These are phyloP conservation scores for Hydroisotoma schaefferi DNA, from an alignment of 2,888 invertebrate species.

Conservation along the genomic window DNA sequence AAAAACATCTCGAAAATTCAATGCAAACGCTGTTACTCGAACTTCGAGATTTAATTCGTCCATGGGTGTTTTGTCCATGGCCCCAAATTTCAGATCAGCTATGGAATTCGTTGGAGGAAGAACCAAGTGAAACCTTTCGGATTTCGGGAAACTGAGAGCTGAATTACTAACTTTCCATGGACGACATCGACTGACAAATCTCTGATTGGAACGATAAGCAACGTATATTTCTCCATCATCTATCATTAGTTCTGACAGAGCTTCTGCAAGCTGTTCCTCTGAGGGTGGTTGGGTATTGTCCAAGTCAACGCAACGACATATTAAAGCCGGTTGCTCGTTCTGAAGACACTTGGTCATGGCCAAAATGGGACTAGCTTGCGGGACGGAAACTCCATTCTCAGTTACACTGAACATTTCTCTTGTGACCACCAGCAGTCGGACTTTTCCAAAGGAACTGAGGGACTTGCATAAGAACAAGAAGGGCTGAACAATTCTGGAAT, in stretches of 20 bases:
- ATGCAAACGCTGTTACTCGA: constrained; percentile 25
- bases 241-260: constrained; percentile 21
- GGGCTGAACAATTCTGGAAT: constrained; percentile 18
- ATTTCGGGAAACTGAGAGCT: constrained; percentile 17
- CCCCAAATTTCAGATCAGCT: constrained; percentile 2
- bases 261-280: constrained; percentile 11
- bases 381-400: constrained; percentile 14
- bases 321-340: constrained; percentile 25
- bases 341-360: constrained; percentile 24
- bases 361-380: constrained; percentile 12
- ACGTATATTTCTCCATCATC: constrained; percentile 16
- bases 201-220: constrained; percentile 20
- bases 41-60: constrained; percentile 18
- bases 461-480: constrained; percentile 20
- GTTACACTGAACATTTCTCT: constrained; percentile 11
- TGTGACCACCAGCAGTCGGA: constrained; percentile 21
- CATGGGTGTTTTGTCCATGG: not conserved
- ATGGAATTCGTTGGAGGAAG: constrained; percentile 13
- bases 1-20: constrained; percentile 30
- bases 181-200: constrained; percentile 11
- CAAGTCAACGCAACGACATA: constrained; percentile 13
- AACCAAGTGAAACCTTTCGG: constrained; percentile 12
- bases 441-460: constrained; percentile 7
- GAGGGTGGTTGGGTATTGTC: not conserved
- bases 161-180: constrained; percentile 17